Conservation (phyloP, 2,888 invertebrate species). For the Thera britannica region DNA sequence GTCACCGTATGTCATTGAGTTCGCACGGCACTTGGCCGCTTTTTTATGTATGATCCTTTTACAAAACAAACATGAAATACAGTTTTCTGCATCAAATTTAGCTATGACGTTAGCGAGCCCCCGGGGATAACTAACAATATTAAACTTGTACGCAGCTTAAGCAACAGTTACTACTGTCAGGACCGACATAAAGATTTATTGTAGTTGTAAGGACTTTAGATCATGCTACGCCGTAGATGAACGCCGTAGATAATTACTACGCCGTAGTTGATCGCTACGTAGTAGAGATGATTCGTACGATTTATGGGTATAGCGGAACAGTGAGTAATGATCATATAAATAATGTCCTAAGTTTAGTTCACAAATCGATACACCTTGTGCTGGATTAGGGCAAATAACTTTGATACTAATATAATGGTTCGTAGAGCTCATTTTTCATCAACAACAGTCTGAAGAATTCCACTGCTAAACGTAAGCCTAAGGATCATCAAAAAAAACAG, state of each 20-base stretch:
- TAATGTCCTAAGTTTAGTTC: background rate
- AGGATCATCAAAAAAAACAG: background rate
- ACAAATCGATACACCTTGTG: background rate
- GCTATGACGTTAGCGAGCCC: too few relatives aligned
- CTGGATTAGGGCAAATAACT: background rate
- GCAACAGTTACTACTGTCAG: background rate
- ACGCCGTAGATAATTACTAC: background rate
- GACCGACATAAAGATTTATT: constrained; percentile 16
- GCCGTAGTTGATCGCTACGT: background rate
- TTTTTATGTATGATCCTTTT: too few relatives aligned
- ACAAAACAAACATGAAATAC: too few relatives aligned
- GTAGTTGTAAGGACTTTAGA: constrained; percentile 19
- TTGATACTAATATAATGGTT: background rate
- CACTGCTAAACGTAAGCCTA: too few relatives aligned
- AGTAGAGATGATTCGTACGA: background rate
- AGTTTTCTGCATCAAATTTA: too few relatives aligned
- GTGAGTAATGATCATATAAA: background rate
- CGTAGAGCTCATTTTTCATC: background rate
- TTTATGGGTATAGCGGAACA: constrained; percentile 1
- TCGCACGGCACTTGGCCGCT: too few relatives aligned
- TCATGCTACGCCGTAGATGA: constrained; percentile 15
- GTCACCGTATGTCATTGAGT: too few relatives aligned
- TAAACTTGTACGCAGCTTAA: constrained; percentile 9
- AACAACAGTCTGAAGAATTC: background rate
- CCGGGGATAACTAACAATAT: constrained; percentile 6